A percentile compares a stretch with the other conserved stretches of the same genome.
Conservation (phyloP, 2,888 invertebrate species). For the Hemicrepidius hirtus region DNA sequence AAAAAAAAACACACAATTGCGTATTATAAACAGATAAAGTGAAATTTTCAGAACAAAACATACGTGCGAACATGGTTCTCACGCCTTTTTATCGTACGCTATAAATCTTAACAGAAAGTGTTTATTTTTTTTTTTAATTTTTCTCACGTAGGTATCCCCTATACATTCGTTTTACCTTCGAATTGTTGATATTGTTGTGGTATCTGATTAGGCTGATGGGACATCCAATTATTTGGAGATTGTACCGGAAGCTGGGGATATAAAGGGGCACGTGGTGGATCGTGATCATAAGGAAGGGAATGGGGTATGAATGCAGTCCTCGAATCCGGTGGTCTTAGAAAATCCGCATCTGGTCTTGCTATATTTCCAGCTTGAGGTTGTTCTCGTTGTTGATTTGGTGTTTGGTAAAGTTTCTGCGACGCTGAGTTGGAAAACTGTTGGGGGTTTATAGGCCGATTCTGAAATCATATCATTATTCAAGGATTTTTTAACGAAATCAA, state of each 20-base stretch:
- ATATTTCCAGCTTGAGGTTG: constrained; percentile 48
- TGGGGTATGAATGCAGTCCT: constrained; percentile 52
- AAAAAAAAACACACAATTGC: constrained; percentile 60
- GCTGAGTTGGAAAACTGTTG: constrained; percentile 48
- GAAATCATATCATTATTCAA: neutral
- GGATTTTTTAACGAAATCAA: neutral
- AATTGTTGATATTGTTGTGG: constrained; percentile 64
- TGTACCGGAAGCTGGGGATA: constrained; percentile 52
- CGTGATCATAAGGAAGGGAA: constrained; percentile 68
- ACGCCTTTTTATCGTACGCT: constrained; percentile 3
- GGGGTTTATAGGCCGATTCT: constrained; percentile 41
- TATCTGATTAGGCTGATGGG: constrained; percentile 65
- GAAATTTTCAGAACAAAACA: constrained; percentile 15
- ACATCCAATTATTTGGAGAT: constrained; percentile 61
- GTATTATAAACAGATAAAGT: neutral
- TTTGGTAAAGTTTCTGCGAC: constrained; percentile 42
- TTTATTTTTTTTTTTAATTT: neutral
- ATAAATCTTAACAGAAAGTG: constrained; percentile 7
- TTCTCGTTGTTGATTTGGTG: constrained; percentile 46
- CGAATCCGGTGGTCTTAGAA: constrained; percentile 63
- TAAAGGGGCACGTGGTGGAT: constrained; percentile 65
- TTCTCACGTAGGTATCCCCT: neutral
- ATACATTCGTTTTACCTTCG: constrained; percentile 58
- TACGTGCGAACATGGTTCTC: constrained; percentile 13
- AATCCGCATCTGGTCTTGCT: constrained; percentile 56